Base-by-base conservation (phyloP, 2,888 invertebrate genomes). In the Bombyx huttoni region DNA sequence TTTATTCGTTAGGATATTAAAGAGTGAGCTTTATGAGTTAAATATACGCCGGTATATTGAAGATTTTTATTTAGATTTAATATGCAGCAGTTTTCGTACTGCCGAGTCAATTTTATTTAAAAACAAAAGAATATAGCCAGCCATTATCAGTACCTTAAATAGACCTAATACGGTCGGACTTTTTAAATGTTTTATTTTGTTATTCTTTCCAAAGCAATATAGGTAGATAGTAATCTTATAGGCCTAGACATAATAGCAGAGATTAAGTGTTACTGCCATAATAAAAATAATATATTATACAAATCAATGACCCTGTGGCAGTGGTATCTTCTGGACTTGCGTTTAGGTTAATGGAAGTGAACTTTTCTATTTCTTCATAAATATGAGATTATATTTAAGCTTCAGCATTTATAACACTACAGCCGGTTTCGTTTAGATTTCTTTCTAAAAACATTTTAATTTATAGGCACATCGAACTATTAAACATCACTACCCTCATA, bases 141-240 rank as follows among this genome's bases (percentile, higher is more conserved):
- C 82, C 78, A 82, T 81, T 76, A 75, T 67, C 68, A 77, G 81
- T 83, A 83, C 82, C 82, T 84, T 79, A 62, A 68, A 54, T 64
- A 72, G 75, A 67, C 61, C 40, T 40, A 54, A 61, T 58, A 64
- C 59, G 59, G 60, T 68, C 75, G 73, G 67, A 66, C 63, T 67
- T 66, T 65, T 64, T 24, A 68, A 68, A 73, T 73, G 62, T 74
- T 73, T 75, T 80, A 76, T 78, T 81, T 80, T 81, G 74, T 78
- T 80, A 76, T 77, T 75, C 71, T 78, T 81, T 80, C 86, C 87
- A 87, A 87, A 87, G 87, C 84, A 82, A 78, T 81, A 78, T 73
- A 65, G 63, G 67, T 71, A 65, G 64, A 58, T 65, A 73, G 76
- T 81, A 80, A 70, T 70, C 58, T 78, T 70, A 62, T 83, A 86